Percentiles rank a stretch among this genome's conserved stretches.
These are phyloP conservation scores for Dipodomys merriami DNA, from an alignment of 2,113 vertebrate genomes.

Conservation along the genomic window DNA sequence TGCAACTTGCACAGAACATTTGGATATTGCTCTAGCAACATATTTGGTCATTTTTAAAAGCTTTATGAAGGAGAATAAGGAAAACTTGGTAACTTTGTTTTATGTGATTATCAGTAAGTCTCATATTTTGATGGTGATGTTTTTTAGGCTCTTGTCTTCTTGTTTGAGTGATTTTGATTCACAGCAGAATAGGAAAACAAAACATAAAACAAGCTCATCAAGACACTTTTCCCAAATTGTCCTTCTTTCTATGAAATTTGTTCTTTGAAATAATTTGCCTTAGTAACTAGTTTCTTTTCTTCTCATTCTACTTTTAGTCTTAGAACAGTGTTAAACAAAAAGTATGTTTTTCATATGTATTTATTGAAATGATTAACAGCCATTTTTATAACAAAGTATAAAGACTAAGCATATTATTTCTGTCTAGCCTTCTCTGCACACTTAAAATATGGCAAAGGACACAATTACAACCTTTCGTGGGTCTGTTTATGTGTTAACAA, in stretches of 20 bases:
- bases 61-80: constrained; percentile 66
- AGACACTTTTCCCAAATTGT: constrained; percentile 13
- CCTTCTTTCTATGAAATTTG: constrained; percentile 2
- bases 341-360: background rate
- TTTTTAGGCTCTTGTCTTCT: constrained; percentile 64
- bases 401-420: background rate
- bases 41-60: constrained; percentile 50
- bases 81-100: constrained; percentile 44
- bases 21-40: constrained; percentile 17
- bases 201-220: constrained; percentile 24
- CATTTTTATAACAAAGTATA: background rate
- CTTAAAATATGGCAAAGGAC: constrained; percentile 41
- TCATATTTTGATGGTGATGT: constrained; percentile 46
- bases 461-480: background rate
- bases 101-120: constrained; percentile 31
- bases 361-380: constrained; percentile 33
- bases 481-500: constrained; percentile 32
- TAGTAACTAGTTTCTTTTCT: constrained; percentile 6
- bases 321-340: background rate
- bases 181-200: constrained; percentile 2
- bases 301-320: background rate
- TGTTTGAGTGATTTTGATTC: constrained; percentile 68
- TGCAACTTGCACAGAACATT: constrained; percentile 60
- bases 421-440: constrained; percentile 6
- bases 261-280: constrained; percentile 47